These are phyloP conservation scores for Sitodiplosis mosellana DNA, from an alignment of 1,140 invertebrate genomes.

Conservation along the genomic window DNA sequence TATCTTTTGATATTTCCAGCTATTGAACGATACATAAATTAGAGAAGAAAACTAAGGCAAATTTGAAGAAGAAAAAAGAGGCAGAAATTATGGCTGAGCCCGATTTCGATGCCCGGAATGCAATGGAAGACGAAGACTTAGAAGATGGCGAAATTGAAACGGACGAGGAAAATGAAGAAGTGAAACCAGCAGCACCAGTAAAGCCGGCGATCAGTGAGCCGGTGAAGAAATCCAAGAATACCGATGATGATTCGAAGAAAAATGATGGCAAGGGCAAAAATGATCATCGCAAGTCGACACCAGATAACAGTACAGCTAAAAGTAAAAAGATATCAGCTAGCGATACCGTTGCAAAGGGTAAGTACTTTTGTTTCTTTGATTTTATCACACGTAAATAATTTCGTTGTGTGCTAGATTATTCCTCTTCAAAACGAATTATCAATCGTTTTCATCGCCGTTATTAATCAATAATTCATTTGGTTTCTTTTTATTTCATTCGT, in stretches of 20 bases:
- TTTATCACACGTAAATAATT: no score
- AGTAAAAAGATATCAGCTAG: constrained; percentile 2
- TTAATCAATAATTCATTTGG: constrained; percentile 20
- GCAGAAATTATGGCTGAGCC: no score
- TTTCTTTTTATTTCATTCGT: no score
- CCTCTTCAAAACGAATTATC: constrained; percentile 12
- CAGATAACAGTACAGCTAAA: constrained; percentile 5
- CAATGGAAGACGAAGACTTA: constrained; percentile 25
- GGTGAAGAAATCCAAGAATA: constrained; percentile 1
- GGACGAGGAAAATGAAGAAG: constrained; percentile 29
- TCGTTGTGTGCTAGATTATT: constrained; percentile 25
- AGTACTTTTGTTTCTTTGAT: constrained; percentile 14
- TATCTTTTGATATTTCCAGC: no score
- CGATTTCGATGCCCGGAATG: no score
- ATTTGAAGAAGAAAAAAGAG: no score
- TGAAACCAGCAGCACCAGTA: constrained; percentile 18
- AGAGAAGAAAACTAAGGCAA: no score
- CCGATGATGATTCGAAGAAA: constrained; percentile 8
- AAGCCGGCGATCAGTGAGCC: constrained; percentile 2
- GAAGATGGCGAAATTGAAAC: constrained; percentile 41
- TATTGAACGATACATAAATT: no score
- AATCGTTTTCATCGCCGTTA: constrained; percentile 22
- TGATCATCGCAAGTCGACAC: constrained; percentile 8
- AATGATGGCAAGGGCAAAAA: constrained; percentile 6
- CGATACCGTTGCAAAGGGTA: no score